A percentile compares a stretch with the other conserved stretches of the same genome.
phyloP scores from a whole-genome alignment of 2,888 invertebrate genomes.

The Hypena proboscidalis region DNA sequence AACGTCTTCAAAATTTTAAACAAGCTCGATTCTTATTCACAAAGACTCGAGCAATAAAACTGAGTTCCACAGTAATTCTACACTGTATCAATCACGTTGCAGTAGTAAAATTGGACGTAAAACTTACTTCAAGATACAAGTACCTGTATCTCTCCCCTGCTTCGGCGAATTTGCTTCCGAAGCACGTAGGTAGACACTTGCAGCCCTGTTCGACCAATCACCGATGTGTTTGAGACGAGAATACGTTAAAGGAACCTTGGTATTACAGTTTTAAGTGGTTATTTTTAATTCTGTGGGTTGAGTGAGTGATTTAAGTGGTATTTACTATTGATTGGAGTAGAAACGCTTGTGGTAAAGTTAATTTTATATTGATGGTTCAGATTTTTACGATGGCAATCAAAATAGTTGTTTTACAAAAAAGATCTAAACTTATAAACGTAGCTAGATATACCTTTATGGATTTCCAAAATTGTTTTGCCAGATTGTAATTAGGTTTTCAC shows the following conservation, averaged over 20 bases:
- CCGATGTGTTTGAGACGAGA: slow-evolving; percentile 73
- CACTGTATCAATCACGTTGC: slow-evolving; percentile 63
- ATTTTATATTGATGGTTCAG: too few species aligned
- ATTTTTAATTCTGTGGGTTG: slow-evolving; percentile 19
- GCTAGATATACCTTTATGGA: too few species aligned
- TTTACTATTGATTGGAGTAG: too few species aligned
- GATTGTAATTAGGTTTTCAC: too few species aligned
- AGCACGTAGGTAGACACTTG: slow-evolving; percentile 76
- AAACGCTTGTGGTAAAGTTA: too few species aligned
- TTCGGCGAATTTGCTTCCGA: slow-evolving; percentile 53
- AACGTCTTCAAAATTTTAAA: slow-evolving; percentile 43
- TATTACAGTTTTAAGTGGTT: slow-evolving; percentile 51
- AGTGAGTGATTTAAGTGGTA: background rate
- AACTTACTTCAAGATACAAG: slow-evolving; percentile 50
- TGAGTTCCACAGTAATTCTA: slow-evolving; percentile 47
- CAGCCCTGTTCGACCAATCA: slow-evolving; percentile 80
- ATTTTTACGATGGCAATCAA: too few species aligned
- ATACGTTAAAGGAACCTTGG: slow-evolving; percentile 69
- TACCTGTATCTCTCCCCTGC: slow-evolving; percentile 26
- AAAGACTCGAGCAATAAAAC: slow-evolving; percentile 45
- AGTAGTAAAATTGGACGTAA: slow-evolving; percentile 58
- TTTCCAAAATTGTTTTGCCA: too few species aligned
- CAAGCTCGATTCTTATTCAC: slow-evolving; percentile 48
- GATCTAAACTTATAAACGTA: too few species aligned
- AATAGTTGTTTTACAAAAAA: too few species aligned